Evolutionary conservation across 2,113 vertebrate genomes (phyloP), one percentile per base, ranked within the genome.

Genomic region (Trematomus loennbergii): DNA sequence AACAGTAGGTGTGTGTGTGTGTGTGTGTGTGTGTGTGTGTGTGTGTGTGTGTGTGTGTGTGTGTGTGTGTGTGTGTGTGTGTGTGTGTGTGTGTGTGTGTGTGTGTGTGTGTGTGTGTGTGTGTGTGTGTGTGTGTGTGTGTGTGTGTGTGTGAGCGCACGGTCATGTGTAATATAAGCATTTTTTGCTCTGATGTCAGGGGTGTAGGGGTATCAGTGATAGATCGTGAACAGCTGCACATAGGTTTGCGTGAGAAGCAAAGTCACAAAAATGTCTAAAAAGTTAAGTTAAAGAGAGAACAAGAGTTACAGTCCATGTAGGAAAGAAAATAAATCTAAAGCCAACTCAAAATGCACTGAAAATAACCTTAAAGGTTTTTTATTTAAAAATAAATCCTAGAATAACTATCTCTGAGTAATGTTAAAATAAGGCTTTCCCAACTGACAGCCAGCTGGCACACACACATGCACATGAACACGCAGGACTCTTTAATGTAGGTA

Each of bases 191-290:
- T 82, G 59, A 84, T 93, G 93, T 94, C 84, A 87, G 88, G 83
- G 72, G 75, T 80, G 74, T 55, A 64, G 72, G 87, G 87, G 89
- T 94, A 89, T 91, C 89, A 17, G 83, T 93, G 94, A 94, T 94
- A 92, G 94, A 94, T 89, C 18, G 74, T 85, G 83, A 93, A 94
- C 94, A 95, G 94, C 94, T 95, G 94, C 91, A 85, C 25, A 4
- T 58, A 67, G 66, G 79, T 85, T 91, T 79, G 89, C 90, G 91
- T 92, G 91, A 91, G 87, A 94, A 85, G 86, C 75, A 48, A 91
- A 88, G 87, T 90, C 84, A 65, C 89, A 79, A 89, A 94, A 88
- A 83, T 65, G 79, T 85, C 82, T 46, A 62, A 86, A 81, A 84
- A 83, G 55, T 55, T 7, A 62, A 79, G 75, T 59, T 59, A 79